Conservation (phyloP, 2,797 vertebrate genomes). For the Botia almorhae region DNA sequence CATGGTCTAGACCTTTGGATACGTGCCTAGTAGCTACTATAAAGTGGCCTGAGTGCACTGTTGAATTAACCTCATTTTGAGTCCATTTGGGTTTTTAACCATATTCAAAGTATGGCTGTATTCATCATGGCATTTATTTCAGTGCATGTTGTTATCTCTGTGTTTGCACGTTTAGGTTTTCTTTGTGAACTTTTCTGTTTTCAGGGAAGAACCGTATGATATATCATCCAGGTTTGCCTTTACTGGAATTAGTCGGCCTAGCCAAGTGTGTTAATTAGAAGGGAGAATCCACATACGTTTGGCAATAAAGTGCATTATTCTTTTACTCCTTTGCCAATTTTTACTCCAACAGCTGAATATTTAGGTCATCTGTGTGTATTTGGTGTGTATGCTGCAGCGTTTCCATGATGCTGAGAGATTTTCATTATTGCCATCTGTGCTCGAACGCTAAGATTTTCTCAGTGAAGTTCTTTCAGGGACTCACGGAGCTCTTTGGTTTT, state of each 20-base stretch:
- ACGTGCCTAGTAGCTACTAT: background rate
- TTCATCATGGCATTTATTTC: too few relatives aligned
- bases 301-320: background rate
- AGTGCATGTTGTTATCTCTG: too few relatives aligned
- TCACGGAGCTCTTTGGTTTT: background rate
- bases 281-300: background rate
- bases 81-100: too few relatives aligned
- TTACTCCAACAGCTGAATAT: background rate
- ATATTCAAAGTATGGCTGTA: too few relatives aligned
- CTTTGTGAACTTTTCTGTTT: too few relatives aligned
- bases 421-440: background rate
- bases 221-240: too few relatives aligned
- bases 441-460: background rate
- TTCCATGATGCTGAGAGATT: background rate
- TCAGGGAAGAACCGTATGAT: too few relatives aligned
- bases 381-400: background rate
- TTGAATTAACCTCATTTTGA: too few relatives aligned
- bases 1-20: background rate
- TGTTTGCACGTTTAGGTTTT: too few relatives aligned
- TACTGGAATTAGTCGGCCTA: background rate
- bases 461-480: background rate
- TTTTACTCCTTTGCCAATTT: background rate
- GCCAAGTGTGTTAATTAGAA: background rate
- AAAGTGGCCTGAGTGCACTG: background rate
- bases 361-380: constrained; percentile 1